A percentile compares a stretch with the other conserved stretches of the same genome.
These are phyloP conservation scores for Colletes latitarsis DNA, from an alignment of 1,140 invertebrate genomes.

Conservation along the genomic window DNA sequence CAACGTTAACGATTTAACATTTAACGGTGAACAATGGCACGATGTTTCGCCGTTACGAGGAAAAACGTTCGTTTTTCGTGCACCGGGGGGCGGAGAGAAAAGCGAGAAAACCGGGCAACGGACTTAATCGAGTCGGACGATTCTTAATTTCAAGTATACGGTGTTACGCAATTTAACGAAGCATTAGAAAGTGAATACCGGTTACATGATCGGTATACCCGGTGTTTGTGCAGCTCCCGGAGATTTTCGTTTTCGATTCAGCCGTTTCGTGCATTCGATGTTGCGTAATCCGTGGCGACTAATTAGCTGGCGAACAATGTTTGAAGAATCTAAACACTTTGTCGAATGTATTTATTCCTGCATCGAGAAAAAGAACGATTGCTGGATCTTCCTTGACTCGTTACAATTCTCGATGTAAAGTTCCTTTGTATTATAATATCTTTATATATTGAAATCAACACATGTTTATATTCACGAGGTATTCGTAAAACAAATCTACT, in stretches of 20 bases:
- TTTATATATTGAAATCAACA: no score
- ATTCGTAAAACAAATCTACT: no score
- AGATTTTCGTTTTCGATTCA: conserved; percentile 17
- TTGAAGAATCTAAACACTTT: no score
- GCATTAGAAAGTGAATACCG: conserved; percentile 47
- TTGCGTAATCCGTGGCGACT: background rate
- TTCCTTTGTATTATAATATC: no score
- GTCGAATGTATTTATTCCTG: no score
- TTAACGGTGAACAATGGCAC: no score
- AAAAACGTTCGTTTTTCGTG: background rate
- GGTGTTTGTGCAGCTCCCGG: conserved; percentile 13
- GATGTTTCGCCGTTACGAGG: no score
- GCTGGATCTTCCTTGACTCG: no score
- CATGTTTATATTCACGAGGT: no score
- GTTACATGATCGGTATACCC: conserved; percentile 44
- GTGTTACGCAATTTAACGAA: conserved; percentile 24
- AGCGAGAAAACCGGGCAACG: background rate
- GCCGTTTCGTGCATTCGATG: background rate
- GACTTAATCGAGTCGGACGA: conserved; percentile 26
- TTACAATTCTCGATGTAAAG: no score
- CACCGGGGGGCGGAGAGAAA: background rate
- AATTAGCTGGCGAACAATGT: conserved; percentile 4
- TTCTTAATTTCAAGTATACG: conserved; percentile 32
- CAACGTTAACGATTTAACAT: background rate
- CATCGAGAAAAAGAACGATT: no score